Base-by-base conservation (phyloP, 2,113 vertebrate species). In the Scophthalmus maximus region DNA sequence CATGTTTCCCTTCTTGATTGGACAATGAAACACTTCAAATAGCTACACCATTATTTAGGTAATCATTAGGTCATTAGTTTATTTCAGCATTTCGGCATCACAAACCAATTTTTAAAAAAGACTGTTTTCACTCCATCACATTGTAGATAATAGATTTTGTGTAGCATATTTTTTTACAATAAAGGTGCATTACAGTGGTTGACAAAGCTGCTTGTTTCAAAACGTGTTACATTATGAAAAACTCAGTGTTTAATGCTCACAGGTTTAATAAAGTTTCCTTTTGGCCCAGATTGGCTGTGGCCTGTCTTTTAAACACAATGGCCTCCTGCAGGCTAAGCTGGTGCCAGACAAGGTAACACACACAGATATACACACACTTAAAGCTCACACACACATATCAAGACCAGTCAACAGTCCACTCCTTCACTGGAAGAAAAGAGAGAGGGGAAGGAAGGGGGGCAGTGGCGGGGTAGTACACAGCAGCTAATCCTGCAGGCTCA, bases 401-500 rank as follows among this genome's bases (percentile, higher is more conserved):
- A 78, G 66, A 85, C 85, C 76, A 55, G 83, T 73, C 73, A 70
- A 81, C 82, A 68, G 73, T 80, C 80, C 78, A 71, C 47, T 69
- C 76, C 82, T 86, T 82, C 76, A 84, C 79, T 70, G 84, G 75
- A 88, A 86, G 73, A 91, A 87, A 82, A 76, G 77, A 76, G 85
- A 87, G 89, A 79, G 74, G 82, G 83, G 65, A 86, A 69, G 81
- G 78, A 83, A 83, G 88, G 75, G 68, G 78, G 56, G 85, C 70
- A 76, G 86, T 56, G 40, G 10, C 40, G 40, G n/a, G n/a, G n/a
- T n/a, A n/a, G n/a, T n/a, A n/a, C n/a, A n/a, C 73, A 79, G 66
- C 82, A 64, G 88, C 83, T 92, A 93, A 92, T 92, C 90, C 90
- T 81, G 76, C 75, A 80, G 76, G 75, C 86, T 91, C 88, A 83